Conservation (phyloP, 2,888 invertebrate species). For the Melinopterus prodromus region DNA sequence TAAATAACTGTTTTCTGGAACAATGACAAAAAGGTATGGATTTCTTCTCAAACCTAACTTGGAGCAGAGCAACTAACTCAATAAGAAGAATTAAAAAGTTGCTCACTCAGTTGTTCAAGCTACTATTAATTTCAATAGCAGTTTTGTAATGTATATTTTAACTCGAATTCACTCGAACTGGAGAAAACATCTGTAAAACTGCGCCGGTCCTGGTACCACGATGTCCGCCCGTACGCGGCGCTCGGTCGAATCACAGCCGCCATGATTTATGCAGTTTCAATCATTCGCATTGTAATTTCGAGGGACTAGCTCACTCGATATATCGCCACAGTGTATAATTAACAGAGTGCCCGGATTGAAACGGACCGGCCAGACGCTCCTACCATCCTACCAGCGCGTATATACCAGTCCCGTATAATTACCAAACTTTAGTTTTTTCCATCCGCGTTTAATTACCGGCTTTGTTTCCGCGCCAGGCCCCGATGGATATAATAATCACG, state of each 20-base stretch:
- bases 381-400: too few relatives aligned
- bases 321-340: slow-evolving; percentile 38
- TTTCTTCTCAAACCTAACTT: too few relatives aligned
- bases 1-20: too few relatives aligned
- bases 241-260: slow-evolving; percentile 21
- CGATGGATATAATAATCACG: slow-evolving; percentile 36
- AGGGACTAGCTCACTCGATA: slow-evolving; percentile 30
- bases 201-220: neutral
- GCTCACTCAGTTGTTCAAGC: too few relatives aligned
- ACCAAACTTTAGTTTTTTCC: slow-evolving; percentile 33
- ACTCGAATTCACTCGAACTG: too few relatives aligned
- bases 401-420: slow-evolving; percentile 35
- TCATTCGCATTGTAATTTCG: slow-evolving; percentile 46
- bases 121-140: too few relatives aligned
- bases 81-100: too few relatives aligned
- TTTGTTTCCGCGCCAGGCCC: slow-evolving; percentile 36
- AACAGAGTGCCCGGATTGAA: slow-evolving; percentile 25
- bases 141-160: too few relatives aligned
- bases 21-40: too few relatives aligned
- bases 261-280: slow-evolving; percentile 46
- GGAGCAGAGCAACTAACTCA: too few relatives aligned
- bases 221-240: neutral
- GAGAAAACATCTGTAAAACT: neutral
- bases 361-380: slow-evolving; percentile 18
- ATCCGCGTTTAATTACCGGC: slow-evolving; percentile 36